Conservation (phyloP, 2,888 invertebrate species). For the Lepidocyrtinus sp. region DNA sequence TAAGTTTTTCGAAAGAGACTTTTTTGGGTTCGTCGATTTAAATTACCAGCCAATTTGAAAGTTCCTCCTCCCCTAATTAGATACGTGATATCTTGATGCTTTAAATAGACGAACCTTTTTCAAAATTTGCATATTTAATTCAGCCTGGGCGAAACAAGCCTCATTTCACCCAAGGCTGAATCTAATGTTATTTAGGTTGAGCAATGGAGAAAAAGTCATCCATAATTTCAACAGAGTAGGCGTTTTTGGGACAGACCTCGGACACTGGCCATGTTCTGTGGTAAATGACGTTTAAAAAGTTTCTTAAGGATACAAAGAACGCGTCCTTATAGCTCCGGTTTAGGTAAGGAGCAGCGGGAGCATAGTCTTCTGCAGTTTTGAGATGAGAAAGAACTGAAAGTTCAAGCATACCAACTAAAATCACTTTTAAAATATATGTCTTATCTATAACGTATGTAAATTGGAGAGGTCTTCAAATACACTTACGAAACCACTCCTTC, state of each 20-base stretch:
- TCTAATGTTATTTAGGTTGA: constrained; percentile 68
- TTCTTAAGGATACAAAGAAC: constrained; percentile 69
- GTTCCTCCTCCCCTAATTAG: too few relatives aligned
- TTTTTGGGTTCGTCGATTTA: too few relatives aligned
- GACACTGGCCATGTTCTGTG: constrained; percentile 70
- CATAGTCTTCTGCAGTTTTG: constrained; percentile 67
- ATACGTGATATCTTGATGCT: too few relatives aligned
- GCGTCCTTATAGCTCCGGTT: constrained; percentile 69
- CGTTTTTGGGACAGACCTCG: constrained; percentile 69
- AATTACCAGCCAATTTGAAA: too few relatives aligned
- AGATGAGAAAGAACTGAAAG: constrained; percentile 67
- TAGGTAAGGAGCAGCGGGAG: constrained; percentile 66
- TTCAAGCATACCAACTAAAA: too few relatives aligned
- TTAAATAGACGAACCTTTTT: too few relatives aligned
- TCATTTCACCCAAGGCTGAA: not conserved
- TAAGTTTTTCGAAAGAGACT: too few relatives aligned
- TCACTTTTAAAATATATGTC: too few relatives aligned
- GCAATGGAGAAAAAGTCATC: constrained; percentile 70
- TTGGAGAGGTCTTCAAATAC: not conserved
- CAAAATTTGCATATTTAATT: too few relatives aligned
- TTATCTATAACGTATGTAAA: not conserved
- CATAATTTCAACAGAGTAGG: constrained; percentile 70
- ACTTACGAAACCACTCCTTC: constrained; percentile 98
- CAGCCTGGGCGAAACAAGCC: too few relatives aligned
- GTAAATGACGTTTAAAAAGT: constrained; percentile 70